Conservation (phyloP, 2,113 vertebrate species). For the Scartelaos histophorus region DNA sequence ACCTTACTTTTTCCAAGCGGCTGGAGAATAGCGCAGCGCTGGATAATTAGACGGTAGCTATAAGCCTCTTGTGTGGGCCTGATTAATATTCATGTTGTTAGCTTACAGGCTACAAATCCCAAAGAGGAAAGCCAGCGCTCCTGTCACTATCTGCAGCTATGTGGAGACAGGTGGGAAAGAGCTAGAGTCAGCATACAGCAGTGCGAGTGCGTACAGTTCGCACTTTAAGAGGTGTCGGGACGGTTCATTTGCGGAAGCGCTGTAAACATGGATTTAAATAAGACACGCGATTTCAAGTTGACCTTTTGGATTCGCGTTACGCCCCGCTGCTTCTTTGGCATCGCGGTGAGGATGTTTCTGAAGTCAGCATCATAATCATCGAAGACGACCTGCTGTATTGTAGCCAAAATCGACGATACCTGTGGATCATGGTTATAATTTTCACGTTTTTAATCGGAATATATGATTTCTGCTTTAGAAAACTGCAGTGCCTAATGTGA, state of each 20-base stretch:
- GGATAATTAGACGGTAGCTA: slow-evolving; percentile 46
- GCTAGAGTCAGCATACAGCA: slow-evolving; percentile 26
- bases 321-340: too few species aligned
- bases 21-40: slow-evolving; percentile 41
- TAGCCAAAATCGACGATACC: too few species aligned
- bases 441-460: too few species aligned
- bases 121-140: slow-evolving; percentile 43
- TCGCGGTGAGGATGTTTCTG: too few species aligned
- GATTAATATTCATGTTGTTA: slow-evolving; percentile 67
- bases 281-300: too few species aligned
- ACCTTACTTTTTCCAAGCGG: slow-evolving; percentile 16
- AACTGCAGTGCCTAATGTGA: too few species aligned
- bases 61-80: slow-evolving; percentile 36
- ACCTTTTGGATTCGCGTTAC: too few species aligned
- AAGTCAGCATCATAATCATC: too few species aligned
- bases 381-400: too few species aligned
- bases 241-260: not conserved
- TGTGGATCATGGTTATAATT: too few species aligned
- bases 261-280: not conserved
- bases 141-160: slow-evolving; percentile 43
- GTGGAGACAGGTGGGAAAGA: slow-evolving; percentile 32
- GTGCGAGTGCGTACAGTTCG: not conserved
- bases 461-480: too few species aligned
- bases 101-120: slow-evolving; percentile 51
- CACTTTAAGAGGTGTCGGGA: not conserved